Evolutionary conservation across 2,113 vertebrate species (phyloP), one percentile per base, ranked within the genome.

Genomic region (Aphelocoma coerulescens): DNA sequence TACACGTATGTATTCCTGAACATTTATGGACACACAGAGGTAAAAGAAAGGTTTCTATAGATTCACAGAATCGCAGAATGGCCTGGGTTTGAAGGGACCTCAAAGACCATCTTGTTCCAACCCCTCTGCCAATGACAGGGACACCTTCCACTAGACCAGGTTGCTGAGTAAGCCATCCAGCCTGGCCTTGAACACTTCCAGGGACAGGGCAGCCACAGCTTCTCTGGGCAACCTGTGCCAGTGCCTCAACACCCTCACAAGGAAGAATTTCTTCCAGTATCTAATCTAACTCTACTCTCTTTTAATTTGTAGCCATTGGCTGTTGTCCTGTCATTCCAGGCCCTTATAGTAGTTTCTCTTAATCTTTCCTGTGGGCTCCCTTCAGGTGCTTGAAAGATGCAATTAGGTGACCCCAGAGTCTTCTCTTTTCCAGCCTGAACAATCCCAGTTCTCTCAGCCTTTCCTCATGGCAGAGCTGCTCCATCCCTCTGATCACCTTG

Each of bases 311-410:
- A 54, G 39, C 8, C 11, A 16, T 48, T 54, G 3, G 3, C 6
- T 1, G 0, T 30, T 30, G 39, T 63, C 10, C 8, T 55, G 30
- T 26, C 28, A 41, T 6, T 21, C 7, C n/a, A 41, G 19, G 2
- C 2, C 1, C 9, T 27, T 26, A 1, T 41, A 49, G 46, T 10
- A 35, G 16, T 43, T 1, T 32, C 10, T n/a, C 26, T 80, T 13
- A 30, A 15, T 32, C 26, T 43, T 49, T 41, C 17, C 2, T 65
- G 9, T 32, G 0, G 4, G 24, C 2, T 65, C 11, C 11, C 5
- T 39, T 41, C 1, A 10, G 16, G 2, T 0, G 6, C 1, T 18
- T 35, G 0, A 35, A 43, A 0, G 12, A 4, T 0, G 0, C 2
- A n/a, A 24, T n/a, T 6, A 7, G 10, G 0, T n/a, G 1, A 14